Conservation (phyloP, 37 sponge, comb jelly and placozoan genomes). For the Hexactinellida sp. region DNA sequence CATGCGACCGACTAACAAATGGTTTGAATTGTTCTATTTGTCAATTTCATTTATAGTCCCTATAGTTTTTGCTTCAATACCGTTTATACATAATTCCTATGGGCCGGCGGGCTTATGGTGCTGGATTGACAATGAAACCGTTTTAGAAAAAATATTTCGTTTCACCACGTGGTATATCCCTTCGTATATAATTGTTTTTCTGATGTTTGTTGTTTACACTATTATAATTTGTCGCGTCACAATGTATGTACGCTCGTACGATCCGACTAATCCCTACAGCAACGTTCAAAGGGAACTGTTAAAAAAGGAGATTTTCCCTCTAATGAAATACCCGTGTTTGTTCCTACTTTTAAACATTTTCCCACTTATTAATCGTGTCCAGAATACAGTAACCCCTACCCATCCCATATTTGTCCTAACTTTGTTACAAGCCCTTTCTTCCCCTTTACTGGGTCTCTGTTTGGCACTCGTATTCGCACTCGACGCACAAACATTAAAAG, state of each 20-base stretch:
- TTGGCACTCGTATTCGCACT: background rate
- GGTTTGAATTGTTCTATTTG: conserved; percentile 31
- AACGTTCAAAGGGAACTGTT: background rate
- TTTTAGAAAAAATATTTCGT: background rate
- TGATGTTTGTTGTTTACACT: background rate
- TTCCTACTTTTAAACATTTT: background rate
- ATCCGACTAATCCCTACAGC: conserved; percentile 10
- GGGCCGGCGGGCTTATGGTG: conserved; percentile 74
- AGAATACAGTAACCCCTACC: background rate
- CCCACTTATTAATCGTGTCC: background rate
- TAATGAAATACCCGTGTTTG: conserved; percentile 2
- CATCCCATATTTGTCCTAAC: background rate
- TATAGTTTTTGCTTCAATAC: conserved; percentile 29
- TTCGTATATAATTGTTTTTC: background rate
- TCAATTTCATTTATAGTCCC: conserved; percentile 34
- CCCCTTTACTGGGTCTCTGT: background rate
- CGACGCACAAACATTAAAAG: background rate
- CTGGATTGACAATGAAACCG: conserved; percentile 23
- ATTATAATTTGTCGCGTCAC: conserved; percentile 2
- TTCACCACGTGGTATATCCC: background rate
- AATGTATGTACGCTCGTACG: background rate
- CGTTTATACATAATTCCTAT: conserved; percentile 38
- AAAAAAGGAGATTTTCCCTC: conserved; percentile 1
- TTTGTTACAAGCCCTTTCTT: background rate
- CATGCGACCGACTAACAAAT: conserved; percentile 3